Evolutionary conservation across 2,797 vertebrate species (phyloP).

Genomic region (Sciurus vulgaris): DNA sequence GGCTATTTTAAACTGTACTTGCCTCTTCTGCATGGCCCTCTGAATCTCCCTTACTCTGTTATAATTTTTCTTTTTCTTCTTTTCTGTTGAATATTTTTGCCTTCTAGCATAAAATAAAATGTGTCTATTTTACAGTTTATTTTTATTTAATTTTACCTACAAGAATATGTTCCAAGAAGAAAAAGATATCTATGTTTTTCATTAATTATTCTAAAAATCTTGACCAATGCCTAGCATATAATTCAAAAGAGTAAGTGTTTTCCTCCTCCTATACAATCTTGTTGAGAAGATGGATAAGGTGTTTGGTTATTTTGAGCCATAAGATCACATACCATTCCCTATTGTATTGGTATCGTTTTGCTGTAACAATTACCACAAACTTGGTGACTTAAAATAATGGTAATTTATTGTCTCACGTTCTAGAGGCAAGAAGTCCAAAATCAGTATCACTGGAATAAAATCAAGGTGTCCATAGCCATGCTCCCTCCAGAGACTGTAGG

Average conservation of each 20-base stretch:
- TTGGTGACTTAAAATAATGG: neutral
- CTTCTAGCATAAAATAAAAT: slow-evolving; percentile 5
- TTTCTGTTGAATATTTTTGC: neutral
- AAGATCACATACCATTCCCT: neutral
- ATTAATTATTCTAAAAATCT: neutral
- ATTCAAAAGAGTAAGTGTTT: neutral
- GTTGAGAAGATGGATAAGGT: neutral
- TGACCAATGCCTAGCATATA: neutral
- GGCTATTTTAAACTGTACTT: neutral
- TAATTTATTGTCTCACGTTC: neutral
- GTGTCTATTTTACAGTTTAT: neutral
- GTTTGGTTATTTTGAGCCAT: neutral
- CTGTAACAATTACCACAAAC: neutral
- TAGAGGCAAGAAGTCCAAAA: neutral
- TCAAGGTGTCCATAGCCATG: neutral
- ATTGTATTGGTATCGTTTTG: neutral
- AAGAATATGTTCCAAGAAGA: slow-evolving; percentile 5
- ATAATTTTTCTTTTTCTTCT: neutral
- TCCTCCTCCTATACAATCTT: neutral
- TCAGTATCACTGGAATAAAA: neutral
- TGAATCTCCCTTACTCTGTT: neutral
- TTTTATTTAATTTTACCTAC: neutral
- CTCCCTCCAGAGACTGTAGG: neutral
- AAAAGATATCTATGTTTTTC: neutral
- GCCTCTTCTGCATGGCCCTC: neutral